These are phyloP conservation scores for Paramuricea clavata DNA, from an alignment of 92 coral and sea anemone species.

Conservation along the genomic window DNA sequence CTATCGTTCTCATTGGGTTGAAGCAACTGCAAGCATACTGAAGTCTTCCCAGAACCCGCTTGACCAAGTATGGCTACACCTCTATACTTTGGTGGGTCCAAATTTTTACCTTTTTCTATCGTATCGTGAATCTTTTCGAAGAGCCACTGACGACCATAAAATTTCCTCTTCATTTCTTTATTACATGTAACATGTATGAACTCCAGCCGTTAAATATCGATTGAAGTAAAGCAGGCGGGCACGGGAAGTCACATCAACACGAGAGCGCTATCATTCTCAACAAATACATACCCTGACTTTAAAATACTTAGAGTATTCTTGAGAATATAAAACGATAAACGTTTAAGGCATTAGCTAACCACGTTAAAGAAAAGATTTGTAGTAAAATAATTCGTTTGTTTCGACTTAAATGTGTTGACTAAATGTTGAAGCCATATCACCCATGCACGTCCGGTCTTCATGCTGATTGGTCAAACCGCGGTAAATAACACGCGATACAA, in stretches of 20 bases:
- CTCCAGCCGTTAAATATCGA: constrained; percentile 34
- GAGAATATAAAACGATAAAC: neutral
- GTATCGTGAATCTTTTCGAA: constrained; percentile 89
- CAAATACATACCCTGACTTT: neutral
- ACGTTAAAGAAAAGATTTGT: constrained; percentile 8
- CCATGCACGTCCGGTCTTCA: neutral
- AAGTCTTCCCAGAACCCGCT: constrained; percentile 97
- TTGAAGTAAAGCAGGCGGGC: neutral
- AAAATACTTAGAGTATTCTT: neutral
- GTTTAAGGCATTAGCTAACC: neutral
- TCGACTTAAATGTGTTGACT: constrained; percentile 34
- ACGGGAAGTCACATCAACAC: neutral
- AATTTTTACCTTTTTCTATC: constrained; percentile 78
- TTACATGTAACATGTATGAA: constrained; percentile 76
- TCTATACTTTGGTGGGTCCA: constrained; percentile 84
- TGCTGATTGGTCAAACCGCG: constrained; percentile 46
- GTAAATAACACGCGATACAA: constrained; percentile 44
- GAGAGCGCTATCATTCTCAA: neutral
- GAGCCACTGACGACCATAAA: constrained; percentile 97
- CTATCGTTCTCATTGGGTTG: constrained; percentile 79
- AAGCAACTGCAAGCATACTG: constrained; percentile 81
- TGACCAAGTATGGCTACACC: constrained; percentile 95
- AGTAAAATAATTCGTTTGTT: constrained; percentile 30
- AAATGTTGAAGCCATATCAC: constrained; percentile 43
- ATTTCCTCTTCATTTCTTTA: constrained; percentile 66